Base-by-base conservation (phyloP, 1,140 invertebrate species). In the Mercenaria mercenaria region DNA sequence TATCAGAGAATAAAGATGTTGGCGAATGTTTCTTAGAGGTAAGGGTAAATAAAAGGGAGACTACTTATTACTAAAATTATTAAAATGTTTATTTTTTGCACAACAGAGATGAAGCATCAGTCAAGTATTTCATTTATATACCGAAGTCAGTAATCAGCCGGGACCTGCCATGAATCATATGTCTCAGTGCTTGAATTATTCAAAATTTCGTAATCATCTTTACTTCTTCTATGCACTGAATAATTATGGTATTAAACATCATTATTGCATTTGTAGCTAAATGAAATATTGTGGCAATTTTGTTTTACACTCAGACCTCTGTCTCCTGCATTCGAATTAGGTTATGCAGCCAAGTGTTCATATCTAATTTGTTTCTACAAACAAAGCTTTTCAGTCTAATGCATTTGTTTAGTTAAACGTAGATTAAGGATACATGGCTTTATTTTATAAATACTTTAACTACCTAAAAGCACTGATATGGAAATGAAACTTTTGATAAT, bases 21-120 rank as follows among this genome's bases (percentile, higher is more conserved):
- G 26, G 67, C 3, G 82, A 81, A 32, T 89, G 88, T 50, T 59
- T 89, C 29, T 76, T 83, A 43, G 80, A 89, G 79, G 88, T 89
- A 89, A 84, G 64, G 43, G 41, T 37, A 69, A 29, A 47, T 10
- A 64, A 47, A 3, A 84, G n/a, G n/a, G n/a, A n/a, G n/a, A 10
- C 56, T 29, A 74, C 15, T 74, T n/a, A n/a, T n/a, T n/a, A n/a
- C 26, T 43, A 23, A 39, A 39, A 34, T 47, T 47, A 8, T 47
- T 47, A 8, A 47, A 47, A 47, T n/a, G n/a, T 47, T 47, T 47
- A 47, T 8, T 6, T 8, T 47, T 15, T 47, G 43, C 15, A 47
- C 43, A 47, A 47, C 43, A 47, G 43, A 47, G 43, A 15, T 47
- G 43, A 47, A 47, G 43, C 15, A 47, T 47, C 43, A 47, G 43